These are phyloP conservation scores for Pandemis heparana DNA, from an alignment of 2,888 invertebrate genomes.

Conservation along the genomic window DNA sequence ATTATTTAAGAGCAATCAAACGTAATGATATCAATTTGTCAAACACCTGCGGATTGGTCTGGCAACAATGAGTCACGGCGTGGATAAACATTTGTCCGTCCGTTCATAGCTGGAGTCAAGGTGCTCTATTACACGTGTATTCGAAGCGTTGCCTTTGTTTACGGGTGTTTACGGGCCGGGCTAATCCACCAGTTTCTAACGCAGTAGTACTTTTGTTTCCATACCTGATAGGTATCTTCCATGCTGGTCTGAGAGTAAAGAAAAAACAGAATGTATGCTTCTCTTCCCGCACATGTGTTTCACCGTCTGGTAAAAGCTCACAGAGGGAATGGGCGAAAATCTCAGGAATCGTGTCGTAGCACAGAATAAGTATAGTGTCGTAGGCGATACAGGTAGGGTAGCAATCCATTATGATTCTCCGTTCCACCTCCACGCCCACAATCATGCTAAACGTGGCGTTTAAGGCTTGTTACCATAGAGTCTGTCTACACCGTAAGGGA, in stretches of 20 bases:
- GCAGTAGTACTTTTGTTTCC: background rate
- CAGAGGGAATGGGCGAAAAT: too few species aligned
- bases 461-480: too few species aligned
- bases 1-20: background rate
- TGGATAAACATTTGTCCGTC: slow-evolving; percentile 27
- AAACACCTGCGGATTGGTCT: slow-evolving; percentile 30
- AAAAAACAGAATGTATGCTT: too few species aligned
- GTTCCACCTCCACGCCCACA: too few species aligned
- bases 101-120: slow-evolving; percentile 22
- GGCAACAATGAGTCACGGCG: slow-evolving; percentile 20
- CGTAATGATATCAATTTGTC: slow-evolving; percentile 29
- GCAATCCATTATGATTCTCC: too few species aligned
- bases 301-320: background rate
- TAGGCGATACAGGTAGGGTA: too few species aligned
- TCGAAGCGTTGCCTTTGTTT: slow-evolving; percentile 20
- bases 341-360: too few species aligned
- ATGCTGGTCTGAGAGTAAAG: too few species aligned
- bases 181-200: background rate
- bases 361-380: too few species aligned
- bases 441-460: too few species aligned
- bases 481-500: too few species aligned
- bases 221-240: too few species aligned
- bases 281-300: background rate
- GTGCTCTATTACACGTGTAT: slow-evolving; percentile 15
- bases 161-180: slow-evolving; percentile 21